Conservation (phyloP, 1,140 invertebrate genomes). For the Neoseiulus cucumeris region DNA sequence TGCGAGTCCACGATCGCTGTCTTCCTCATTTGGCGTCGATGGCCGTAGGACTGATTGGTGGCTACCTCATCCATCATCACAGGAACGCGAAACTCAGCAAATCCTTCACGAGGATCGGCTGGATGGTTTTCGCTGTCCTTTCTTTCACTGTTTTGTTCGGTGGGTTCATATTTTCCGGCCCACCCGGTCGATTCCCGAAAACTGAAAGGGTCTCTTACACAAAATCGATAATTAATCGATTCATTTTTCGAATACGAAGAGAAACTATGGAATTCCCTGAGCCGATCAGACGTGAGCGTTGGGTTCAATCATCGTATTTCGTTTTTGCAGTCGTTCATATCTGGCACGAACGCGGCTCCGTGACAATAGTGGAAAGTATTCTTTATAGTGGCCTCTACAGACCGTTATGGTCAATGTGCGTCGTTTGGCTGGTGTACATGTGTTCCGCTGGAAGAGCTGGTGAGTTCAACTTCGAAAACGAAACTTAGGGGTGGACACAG, state of each 20-base stretch:
- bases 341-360: neutral
- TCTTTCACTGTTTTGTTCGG: neutral
- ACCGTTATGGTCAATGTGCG: neutral
- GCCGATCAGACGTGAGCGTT: no score
- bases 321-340: neutral
- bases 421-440: neutral
- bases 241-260: no score
- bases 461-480: no score
- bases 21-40: neutral
- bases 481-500: no score
- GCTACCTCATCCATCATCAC: neutral
- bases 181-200: no score
- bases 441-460: neutral
- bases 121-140: neutral
- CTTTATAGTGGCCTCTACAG: neutral
- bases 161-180: neutral
- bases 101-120: neutral
- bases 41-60: neutral
- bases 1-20: neutral
- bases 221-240: no score
- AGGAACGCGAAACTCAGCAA: neutral
- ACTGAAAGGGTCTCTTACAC: no score
- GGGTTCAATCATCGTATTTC: no score
- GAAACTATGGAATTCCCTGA: no score
- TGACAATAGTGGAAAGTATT: neutral